Evolutionary conservation across 1,140 invertebrate genomes (phyloP), one percentile per base, ranked within the genome.

Genomic region (Mactra quadrangularis): DNA sequence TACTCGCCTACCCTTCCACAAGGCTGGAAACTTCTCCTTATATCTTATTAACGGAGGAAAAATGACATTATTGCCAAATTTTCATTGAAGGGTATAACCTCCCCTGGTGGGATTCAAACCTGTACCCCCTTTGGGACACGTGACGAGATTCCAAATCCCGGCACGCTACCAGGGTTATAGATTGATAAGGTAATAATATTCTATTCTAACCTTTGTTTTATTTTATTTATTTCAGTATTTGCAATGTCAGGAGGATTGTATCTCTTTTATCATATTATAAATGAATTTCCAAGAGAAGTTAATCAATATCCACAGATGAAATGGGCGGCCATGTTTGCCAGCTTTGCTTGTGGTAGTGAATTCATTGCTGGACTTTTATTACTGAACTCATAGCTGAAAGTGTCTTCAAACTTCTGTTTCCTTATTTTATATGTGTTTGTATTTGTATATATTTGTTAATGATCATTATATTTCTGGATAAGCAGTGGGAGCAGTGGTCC

Each of bases 141-240:
- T n/a, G n/a, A n/a, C n/a, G n/a, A n/a, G n/a, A n/a, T n/a, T n/a
- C n/a, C n/a, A n/a, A n/a, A n/a, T n/a, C n/a, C n/a, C n/a, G n/a
- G n/a, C n/a, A n/a, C n/a, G n/a, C n/a, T n/a, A n/a, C n/a, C n/a
- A n/a, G n/a, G n/a, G n/a, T n/a, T n/a, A n/a, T n/a, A n/a, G n/a
- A n/a, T n/a, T n/a, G n/a, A n/a, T n/a, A n/a, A n/a, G n/a, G n/a
- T n/a, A n/a, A n/a, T n/a, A n/a, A n/a, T n/a, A n/a, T n/a, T n/a
- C 9, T 59, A 59, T 29, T 13, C 25, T 59, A 9, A 29, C 2
- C 55, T 22, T 59, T 6, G 15, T 31, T n/a, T 59, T n/a, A n/a
- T n/a, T n/a, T n/a, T n/a, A n/a, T n/a, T n/a, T n/a, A n/a, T 81
- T 81, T 81, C 77, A 81, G 77, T 35, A 11, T 81, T 81, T 81